phyloP scores from a whole-genome alignment of 2,113 vertebrate genomes.

The Eptatretus burgeri region DNA sequence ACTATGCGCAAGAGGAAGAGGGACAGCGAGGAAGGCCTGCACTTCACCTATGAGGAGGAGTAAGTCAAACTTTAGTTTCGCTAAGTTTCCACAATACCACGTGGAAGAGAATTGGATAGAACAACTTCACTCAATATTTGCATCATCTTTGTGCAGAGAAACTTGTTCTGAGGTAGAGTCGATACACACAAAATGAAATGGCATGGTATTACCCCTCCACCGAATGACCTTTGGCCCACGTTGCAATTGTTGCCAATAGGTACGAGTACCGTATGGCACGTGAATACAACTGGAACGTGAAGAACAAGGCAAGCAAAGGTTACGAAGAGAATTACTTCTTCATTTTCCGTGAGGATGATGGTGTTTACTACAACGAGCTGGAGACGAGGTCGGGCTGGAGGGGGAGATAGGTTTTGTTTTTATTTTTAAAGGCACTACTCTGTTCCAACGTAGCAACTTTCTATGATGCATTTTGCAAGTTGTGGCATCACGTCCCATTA shows the following conservation, averaged over 20 bases:
- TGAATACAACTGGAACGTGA: slow-evolving; percentile 90
- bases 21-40: slow-evolving; percentile 46
- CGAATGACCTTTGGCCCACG: too few relatives aligned
- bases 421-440: too few relatives aligned
- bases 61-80: slow-evolving; percentile 13
- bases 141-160: too few relatives aligned
- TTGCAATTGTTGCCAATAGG: slow-evolving; percentile 14
- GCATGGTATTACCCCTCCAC: too few relatives aligned
- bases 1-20: slow-evolving; percentile 62
- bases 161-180: too few relatives aligned
- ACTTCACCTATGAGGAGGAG: slow-evolving; percentile 60
- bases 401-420: too few relatives aligned
- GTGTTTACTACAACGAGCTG: slow-evolving; percentile 73
- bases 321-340: slow-evolving; percentile 94
- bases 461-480: too few relatives aligned
- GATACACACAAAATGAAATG: too few relatives aligned
- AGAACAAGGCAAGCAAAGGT: slow-evolving; percentile 86
- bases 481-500: too few relatives aligned
- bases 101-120: too few relatives aligned
- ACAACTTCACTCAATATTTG: too few relatives aligned
- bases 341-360: slow-evolving; percentile 63
- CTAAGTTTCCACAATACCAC: neutral
- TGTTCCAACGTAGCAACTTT: too few relatives aligned
- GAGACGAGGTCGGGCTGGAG: slow-evolving; percentile 38
- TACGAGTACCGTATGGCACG: slow-evolving; percentile 81